phyloP scores from a whole-genome alignment of 2,113 vertebrate species.

The Aegithalos caudatus region DNA sequence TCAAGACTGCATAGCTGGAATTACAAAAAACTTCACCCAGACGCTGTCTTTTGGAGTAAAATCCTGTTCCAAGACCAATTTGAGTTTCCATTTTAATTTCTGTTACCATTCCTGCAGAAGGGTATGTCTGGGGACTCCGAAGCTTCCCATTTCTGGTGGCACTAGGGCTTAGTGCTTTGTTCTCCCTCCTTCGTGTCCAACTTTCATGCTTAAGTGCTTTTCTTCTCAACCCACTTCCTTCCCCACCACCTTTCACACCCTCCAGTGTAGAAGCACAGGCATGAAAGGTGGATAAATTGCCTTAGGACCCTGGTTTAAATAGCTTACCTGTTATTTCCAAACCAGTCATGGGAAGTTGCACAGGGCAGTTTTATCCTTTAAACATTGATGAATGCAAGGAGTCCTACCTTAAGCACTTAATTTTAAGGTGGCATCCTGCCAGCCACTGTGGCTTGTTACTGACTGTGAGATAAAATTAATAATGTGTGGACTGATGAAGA shows the following conservation, averaged over 20 bases:
- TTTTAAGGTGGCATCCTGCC: background rate
- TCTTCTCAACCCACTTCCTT: background rate
- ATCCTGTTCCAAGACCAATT: background rate
- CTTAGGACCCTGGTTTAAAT: background rate
- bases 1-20: background rate
- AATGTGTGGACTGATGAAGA: background rate
- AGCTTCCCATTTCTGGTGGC: background rate
- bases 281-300: background rate
- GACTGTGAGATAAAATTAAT: background rate
- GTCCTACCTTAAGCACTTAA: background rate
- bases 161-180: background rate
- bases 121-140: accelerated
- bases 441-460: background rate
- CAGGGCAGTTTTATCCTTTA: background rate
- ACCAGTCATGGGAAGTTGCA: background rate
- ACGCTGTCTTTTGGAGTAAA: background rate
- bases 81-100: background rate
- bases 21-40: background rate
- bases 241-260: background rate
- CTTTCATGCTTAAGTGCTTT: background rate
- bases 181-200: background rate
- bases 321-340: background rate
- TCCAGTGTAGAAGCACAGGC: background rate
- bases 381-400: background rate
- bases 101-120: background rate